Base-by-base conservation (phyloP, 2,888 invertebrate species). In the Conistra vaccinii region DNA sequence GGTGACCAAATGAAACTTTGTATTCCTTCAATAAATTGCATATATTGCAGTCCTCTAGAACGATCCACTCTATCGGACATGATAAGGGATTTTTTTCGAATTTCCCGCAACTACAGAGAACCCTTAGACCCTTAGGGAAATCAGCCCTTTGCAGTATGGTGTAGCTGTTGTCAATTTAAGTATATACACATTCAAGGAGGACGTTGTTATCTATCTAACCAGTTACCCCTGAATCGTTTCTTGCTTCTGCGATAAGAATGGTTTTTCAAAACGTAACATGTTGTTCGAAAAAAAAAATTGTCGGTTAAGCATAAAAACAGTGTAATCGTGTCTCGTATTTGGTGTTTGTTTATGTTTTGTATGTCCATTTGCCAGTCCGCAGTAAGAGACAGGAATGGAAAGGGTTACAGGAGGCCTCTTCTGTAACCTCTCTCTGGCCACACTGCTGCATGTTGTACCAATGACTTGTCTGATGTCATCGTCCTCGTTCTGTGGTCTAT, bases 161-260 rank as follows among this genome's bases (percentile, higher is more conserved):
- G 73, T 73, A 57, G 57, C 57, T 73, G 48, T 70, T 69, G 80
- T 79, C 84, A 83, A 73, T 83, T 69, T 79, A 79, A 73, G 60
- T 78, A 65, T 35, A 39, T 63, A 63, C 55, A 68, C 58, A 78
- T 71, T 58, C 58, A 32, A 32, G 58, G 14, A 26, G 48, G n/a
- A 63, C 68, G 32, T 70, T 77, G 51, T 48, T 62, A 71, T 53
- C 61, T 57, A 20, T 67, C n/a, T 48, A 42, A 62, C 32, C 42
- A 5, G 53, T 10, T 63, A 45, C 45, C 53, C 14, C 42, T 35
- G 66, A 42, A 62, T 63, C 12, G 12, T 55, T 58, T 42, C 32
- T 57, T 53, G 20, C n/a, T 9, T 39, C 3, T n/a, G 26, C 29
- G 35, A 51, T 62, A 29, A 3, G 42, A 32, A n/a, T 20, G 14